Percentiles rank a stretch among this genome's conserved stretches.
Evolutionary conservation across 2,113 vertebrate genomes (phyloP).

Genomic region (Urocolius indicus): DNA sequence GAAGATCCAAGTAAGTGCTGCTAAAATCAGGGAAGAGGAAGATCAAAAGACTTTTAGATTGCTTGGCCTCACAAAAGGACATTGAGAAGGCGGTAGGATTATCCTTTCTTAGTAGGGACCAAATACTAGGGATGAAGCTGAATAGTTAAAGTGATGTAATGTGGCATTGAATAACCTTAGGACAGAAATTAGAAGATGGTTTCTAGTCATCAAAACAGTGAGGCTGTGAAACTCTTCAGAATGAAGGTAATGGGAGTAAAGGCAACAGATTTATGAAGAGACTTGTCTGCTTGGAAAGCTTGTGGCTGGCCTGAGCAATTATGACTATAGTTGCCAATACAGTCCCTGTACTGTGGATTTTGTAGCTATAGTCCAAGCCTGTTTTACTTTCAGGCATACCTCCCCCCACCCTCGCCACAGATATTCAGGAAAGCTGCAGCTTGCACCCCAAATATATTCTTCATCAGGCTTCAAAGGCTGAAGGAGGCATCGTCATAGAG

Average conservation of each 20-base stretch:
- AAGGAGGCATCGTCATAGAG: background rate
- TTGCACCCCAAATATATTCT: background rate
- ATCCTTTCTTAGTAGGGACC: constrained; percentile 52
- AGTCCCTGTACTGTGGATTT: background rate
- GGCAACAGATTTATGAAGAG: background rate
- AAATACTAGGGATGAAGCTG: constrained; percentile 42
- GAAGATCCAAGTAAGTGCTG: background rate
- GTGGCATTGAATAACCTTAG: constrained; percentile 10
- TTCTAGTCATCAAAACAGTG: background rate
- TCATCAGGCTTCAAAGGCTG: background rate
- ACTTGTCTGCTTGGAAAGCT: background rate
- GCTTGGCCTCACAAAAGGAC: constrained; percentile 30
- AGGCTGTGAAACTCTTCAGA: background rate
- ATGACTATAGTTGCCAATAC: background rate
- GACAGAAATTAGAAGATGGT: background rate
- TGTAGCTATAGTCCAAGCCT: background rate
- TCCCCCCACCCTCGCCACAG: too few species aligned
- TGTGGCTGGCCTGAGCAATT: background rate
- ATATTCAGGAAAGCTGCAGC: background rate
- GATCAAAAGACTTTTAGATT: constrained; percentile 51
- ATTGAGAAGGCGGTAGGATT: constrained; percentile 38
- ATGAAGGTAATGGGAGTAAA: background rate
- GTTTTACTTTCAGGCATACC: background rate
- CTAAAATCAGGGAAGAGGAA: constrained; percentile 24
- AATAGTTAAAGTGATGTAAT: constrained; percentile 11